phyloP scores from a whole-genome alignment of 2,888 invertebrate genomes.

The Nasonovia ribisnigri region DNA sequence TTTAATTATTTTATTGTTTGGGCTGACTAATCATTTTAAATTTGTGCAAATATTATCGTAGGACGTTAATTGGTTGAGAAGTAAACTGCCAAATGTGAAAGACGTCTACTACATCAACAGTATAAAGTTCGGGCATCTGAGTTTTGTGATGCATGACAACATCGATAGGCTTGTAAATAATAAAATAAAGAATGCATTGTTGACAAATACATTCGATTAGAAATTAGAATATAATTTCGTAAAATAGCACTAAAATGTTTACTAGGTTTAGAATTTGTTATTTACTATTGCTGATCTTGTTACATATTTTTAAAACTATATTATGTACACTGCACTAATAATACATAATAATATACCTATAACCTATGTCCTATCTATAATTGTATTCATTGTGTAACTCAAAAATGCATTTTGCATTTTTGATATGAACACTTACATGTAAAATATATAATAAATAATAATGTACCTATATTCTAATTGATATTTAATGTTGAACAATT shows the following conservation, averaged over 20 bases:
- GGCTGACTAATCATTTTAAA: neutral
- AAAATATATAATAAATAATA: neutral
- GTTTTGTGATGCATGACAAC: slow-evolving; percentile 18
- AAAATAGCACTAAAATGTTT: neutral
- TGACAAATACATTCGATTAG: neutral
- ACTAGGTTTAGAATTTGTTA: neutral
- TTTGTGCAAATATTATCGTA: neutral
- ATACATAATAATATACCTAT: neutral
- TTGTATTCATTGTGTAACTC: neutral
- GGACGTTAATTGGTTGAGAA: slow-evolving; percentile 17
- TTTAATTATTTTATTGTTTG: neutral
- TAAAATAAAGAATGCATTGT: neutral
- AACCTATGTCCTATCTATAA: neutral
- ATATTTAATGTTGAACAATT: neutral
- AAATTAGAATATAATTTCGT: neutral
- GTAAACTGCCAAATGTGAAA: slow-evolving; percentile 26
- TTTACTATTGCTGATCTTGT: neutral
- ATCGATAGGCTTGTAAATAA: neutral
- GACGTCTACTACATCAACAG: slow-evolving; percentile 9
- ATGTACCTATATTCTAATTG: neutral
- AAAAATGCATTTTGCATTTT: neutral
- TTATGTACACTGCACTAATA: neutral
- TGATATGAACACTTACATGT: neutral
- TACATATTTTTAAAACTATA: neutral
- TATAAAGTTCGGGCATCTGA: neutral